Evolutionary conservation across 2,888 invertebrate species (phyloP).

Genomic region (Periphyllus acericola): DNA sequence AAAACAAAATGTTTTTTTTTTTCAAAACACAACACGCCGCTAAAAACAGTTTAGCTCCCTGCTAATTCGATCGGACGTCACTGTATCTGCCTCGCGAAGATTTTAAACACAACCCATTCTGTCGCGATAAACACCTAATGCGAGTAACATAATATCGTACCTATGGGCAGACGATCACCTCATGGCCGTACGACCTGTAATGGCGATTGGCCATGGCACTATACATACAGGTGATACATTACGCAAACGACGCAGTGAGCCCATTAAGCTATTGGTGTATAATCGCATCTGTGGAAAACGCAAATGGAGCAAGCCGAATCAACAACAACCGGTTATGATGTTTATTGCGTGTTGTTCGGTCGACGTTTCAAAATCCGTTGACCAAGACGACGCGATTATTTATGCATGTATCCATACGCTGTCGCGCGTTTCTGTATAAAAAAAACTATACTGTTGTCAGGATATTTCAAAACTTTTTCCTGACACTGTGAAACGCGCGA

Average conservation of each 20-base stretch:
- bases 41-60: background rate
- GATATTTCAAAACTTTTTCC: too few relatives aligned
- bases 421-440: background rate
- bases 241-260: background rate
- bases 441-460: too few relatives aligned
- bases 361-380: background rate
- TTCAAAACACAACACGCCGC: too few relatives aligned
- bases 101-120: background rate
- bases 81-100: too few relatives aligned
- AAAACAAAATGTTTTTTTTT: too few relatives aligned
- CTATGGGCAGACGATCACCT: background rate
- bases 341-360: background rate
- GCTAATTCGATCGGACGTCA: background rate
- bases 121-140: background rate
- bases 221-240: background rate
- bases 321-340: background rate
- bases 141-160: background rate
- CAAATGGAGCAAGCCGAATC: background rate
- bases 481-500: too few relatives aligned
- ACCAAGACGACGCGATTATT: background rate
- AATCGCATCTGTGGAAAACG: background rate
- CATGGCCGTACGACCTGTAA: background rate
- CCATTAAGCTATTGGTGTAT: background rate
- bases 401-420: background rate
- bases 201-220: background rate